Base-by-base conservation (phyloP, 2,888 invertebrate genomes). In the Sesamia inferens region DNA sequence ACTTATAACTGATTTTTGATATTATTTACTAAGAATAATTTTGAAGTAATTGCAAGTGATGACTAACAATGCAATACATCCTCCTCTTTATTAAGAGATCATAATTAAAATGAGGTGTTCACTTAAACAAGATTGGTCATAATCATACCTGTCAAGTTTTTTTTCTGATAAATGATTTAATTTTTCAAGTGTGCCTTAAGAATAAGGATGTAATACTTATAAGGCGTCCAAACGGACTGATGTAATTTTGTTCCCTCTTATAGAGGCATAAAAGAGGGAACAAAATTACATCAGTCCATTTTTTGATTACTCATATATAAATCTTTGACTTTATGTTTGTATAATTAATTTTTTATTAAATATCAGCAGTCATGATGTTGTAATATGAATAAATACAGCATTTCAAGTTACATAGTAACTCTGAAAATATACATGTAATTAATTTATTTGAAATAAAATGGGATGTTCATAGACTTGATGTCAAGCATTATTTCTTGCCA, bases 141-240 rank as follows among this genome's bases (percentile, higher is more conserved):
- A 13, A 63, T 72, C 61, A 79, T 68, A 57, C 55, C 51, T 75
- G 68, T 48, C 55, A 64, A 51, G 24, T 70, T 71, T 71, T 57
- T 69, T 71, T 73, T 74, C 51, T 76, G 69, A 48, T 48, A 62
- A 62, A 66, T 55, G 5, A 76, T 81, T 77, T 87, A 58, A 57
- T 88, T 85, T 84, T 64, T 68, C 83, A 83, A 84, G 82, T 84
- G 88, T 88, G 87, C 87, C 88, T 89, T 88, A 87, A 59, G 66
- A 83, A 66, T 83, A 74, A 79, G 77, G 76, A 88, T 76, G 67
- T 78, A 61, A 78, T 78, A 73, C 73, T 68, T 76, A 59, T 67
- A 82, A 66, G 81, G 78, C 78, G 6, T 79, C 62, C 65, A 76
- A 62, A 67, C 51, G 10, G 10, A 54, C 70, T 79, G n/a, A n/a